Evolutionary conservation across 1,140 invertebrate genomes (phyloP), one percentile per base, ranked within the genome.

Genomic region (Euschistus heros): DNA sequence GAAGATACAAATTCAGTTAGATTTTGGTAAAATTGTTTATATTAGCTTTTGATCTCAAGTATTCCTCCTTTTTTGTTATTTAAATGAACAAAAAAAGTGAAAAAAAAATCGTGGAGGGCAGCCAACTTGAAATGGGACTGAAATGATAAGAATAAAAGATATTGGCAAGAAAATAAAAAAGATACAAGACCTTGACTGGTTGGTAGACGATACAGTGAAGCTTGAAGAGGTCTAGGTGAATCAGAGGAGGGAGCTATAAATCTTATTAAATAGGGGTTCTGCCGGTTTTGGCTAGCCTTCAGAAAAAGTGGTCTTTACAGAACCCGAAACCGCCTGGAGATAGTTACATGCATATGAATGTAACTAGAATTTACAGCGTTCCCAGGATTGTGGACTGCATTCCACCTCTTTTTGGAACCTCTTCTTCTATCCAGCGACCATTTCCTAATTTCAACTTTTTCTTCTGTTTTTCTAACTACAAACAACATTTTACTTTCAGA

Each of bases 291-390:
- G 47, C 47, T 50, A 50, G 47, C 47, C 47, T 22, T 22, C 47
- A 20, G 47, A 50, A 50, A 50, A 50, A 50, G 47, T 22, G 47
- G 47, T 50, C 47, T 22, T 50, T 4, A 50, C 47, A 50, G 47
- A 18, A 22, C 47, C 22, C 47, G 10, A 22, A 20, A 20, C 47
- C 47, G 22, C n/a, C 47, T 1, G 1, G 3, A 6, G 47, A 50
- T 50, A 50, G 47, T 50, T 20, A 50, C 47, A 50, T 50, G n/a
- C 47, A 50, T 50, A 50, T 50, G 47, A 50, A 50, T 50, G 47
- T 50, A 50, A 50, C 47, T 50, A 50, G 47, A 50, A 50, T 50
- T 50, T 50, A 50, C 47, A 50, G 47, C 47, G 47, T 50, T 50
- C 47, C 47, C n/a, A 50, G n/a, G n/a, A 22, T 50, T 50, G 3